A percentile compares a stretch with the other conserved stretches of the same genome.
Conservation (phyloP, 2,113 vertebrate genomes). For the Lampris incognitus region DNA sequence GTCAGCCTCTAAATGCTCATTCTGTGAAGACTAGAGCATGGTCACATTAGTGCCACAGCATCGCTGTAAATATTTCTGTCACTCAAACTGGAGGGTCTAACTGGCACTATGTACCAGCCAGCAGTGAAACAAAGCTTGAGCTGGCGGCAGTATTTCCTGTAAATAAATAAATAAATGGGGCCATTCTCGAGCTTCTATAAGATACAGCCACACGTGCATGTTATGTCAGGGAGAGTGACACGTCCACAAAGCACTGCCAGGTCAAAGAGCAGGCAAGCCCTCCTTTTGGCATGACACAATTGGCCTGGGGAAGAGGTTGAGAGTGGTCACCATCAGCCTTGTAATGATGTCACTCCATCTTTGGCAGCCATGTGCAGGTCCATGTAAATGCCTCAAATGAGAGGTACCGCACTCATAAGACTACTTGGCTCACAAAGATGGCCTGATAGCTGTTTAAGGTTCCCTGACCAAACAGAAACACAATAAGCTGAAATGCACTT, state of each 20-base stretch:
- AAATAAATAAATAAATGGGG: neutral
- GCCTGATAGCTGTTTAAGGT: neutral
- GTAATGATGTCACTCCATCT: conserved; percentile 21
- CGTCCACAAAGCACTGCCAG: conserved; percentile 16
- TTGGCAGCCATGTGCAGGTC: conserved; percentile 4
- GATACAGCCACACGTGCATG: conserved; percentile 30
- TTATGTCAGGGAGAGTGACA: conserved; percentile 16
- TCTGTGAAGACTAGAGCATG: neutral
- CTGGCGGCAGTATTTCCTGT: neutral
- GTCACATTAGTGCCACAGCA: neutral
- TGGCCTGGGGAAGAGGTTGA: conserved; percentile 1
- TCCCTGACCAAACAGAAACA: neutral
- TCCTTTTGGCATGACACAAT: conserved; percentile 11
- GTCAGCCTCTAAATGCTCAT: neutral
- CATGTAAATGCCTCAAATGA: neutral
- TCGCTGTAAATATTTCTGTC: neutral
- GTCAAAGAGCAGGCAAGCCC: conserved; percentile 52
- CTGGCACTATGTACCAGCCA: neutral
- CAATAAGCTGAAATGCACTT: neutral
- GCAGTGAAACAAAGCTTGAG: neutral
- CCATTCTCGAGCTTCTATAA: conserved; percentile 4
- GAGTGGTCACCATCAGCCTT: conserved; percentile 2
- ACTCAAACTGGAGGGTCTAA: neutral
- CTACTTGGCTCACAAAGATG: too few relatives aligned
- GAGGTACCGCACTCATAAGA: too few relatives aligned